Conservation (phyloP, 1,140 invertebrate genomes). For the Solenopsis fugax region DNA sequence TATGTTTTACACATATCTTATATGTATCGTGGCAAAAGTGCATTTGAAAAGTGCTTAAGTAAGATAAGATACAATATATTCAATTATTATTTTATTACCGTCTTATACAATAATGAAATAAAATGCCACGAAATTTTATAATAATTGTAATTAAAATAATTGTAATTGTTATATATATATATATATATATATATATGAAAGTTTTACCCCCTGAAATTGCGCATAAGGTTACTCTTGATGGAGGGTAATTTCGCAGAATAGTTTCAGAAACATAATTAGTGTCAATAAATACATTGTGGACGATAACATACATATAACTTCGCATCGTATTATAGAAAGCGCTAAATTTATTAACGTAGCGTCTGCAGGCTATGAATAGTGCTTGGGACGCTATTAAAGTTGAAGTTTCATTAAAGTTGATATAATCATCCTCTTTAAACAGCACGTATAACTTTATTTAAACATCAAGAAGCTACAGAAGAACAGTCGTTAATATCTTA, state of each 20-base stretch:
- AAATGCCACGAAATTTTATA: not conserved
- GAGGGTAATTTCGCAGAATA: conserved; percentile 11
- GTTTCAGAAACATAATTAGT: conserved; percentile 20
- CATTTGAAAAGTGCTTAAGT: not conserved
- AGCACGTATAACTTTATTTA: conserved; percentile 77
- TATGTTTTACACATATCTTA: conserved; percentile 18
- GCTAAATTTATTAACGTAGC: conserved; percentile 48
- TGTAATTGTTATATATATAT: not conserved
- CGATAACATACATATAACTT: conserved; percentile 38
- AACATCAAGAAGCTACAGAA: conserved; percentile 79
- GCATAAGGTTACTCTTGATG: not conserved
- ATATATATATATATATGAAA: not conserved
- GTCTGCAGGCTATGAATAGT: conserved; percentile 28
- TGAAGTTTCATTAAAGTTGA: conserved; percentile 52
- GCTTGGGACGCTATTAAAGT: conserved; percentile 44
- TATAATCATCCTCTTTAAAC: conserved; percentile 60
- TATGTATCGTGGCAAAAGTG: conserved; percentile 5
- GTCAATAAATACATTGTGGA: conserved; percentile 40
- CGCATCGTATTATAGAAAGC: conserved; percentile 16
- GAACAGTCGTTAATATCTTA: conserved; percentile 64
- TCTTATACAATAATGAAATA: not conserved
- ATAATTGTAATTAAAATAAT: not conserved
- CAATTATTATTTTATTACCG: conserved; percentile 16
- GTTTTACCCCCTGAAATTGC: not conserved
- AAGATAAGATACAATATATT: not conserved